These are phyloP conservation scores for Dynastes tityus DNA, from an alignment of 2,888 invertebrate genomes.

Conservation along the genomic window DNA sequence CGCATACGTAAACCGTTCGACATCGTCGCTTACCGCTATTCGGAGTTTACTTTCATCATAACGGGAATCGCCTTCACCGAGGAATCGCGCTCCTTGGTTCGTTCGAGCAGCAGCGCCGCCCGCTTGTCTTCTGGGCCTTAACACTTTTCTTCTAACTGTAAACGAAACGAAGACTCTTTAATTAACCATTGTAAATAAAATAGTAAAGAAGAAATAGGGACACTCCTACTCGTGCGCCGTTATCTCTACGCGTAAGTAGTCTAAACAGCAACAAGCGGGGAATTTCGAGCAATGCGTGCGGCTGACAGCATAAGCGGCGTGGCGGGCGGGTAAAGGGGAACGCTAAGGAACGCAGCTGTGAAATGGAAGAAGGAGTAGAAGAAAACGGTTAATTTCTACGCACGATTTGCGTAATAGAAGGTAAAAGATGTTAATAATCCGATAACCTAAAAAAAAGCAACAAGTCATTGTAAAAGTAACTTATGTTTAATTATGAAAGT, in stretches of 20 bases:
- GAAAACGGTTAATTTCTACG: slow-evolving; percentile 36
- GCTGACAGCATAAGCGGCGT: too few species aligned
- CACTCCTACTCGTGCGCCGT: slow-evolving; percentile 45
- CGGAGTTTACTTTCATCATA: slow-evolving; percentile 62
- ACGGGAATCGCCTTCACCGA: slow-evolving; percentile 55
- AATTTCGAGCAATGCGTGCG: slow-evolving; percentile 21
- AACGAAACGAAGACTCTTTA: slow-evolving; percentile 45
- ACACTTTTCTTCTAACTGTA: slow-evolving; percentile 59
- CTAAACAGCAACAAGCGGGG: slow-evolving; percentile 20
- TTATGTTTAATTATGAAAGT: too few species aligned
- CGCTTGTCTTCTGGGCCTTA: slow-evolving; percentile 51
- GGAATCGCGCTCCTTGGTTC: slow-evolving; percentile 52
- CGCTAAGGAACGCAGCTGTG: not conserved
- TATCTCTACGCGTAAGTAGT: slow-evolving; percentile 42
- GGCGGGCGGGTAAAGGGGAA: not conserved
- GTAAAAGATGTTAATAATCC: slow-evolving; percentile 1
- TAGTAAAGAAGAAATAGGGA: slow-evolving; percentile 43
- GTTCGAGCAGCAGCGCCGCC: not conserved
- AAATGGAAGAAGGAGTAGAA: slow-evolving; percentile 20
- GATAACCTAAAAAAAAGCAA: not conserved
- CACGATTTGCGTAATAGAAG: slow-evolving; percentile 28
- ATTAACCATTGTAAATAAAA: slow-evolving; percentile 49
- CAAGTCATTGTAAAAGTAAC: slow-evolving; percentile 14
- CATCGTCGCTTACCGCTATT: slow-evolving; percentile 55
- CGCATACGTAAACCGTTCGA: slow-evolving; percentile 24